phyloP scores from a whole-genome alignment of 2,888 invertebrate species.

The Chloroclystis v-ata region DNA sequence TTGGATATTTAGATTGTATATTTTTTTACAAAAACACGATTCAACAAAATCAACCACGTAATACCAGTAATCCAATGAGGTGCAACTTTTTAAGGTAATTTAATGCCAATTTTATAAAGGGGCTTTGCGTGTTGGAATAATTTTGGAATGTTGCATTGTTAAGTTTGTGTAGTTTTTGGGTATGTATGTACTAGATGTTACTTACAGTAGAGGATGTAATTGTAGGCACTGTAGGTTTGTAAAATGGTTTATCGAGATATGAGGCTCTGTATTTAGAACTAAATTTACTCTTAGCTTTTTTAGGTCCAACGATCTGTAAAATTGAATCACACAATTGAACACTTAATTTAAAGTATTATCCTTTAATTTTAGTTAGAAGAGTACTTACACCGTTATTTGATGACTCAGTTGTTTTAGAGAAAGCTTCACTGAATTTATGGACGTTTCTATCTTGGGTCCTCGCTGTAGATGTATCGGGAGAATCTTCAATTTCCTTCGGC shows the following conservation, averaged over 20 bases:
- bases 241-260: conserved; percentile 75
- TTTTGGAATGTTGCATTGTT: conserved; percentile 32
- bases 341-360: background rate
- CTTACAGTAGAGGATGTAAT: conserved; percentile 76
- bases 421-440: conserved; percentile 59
- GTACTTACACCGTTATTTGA: conserved; percentile 69
- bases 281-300: conserved; percentile 74
- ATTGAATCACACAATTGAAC: conserved; percentile 25
- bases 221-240: conserved; percentile 81
- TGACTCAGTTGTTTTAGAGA: conserved; percentile 62
- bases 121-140: conserved; percentile 52
- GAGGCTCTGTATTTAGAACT: conserved; percentile 79
- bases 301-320: conserved; percentile 67
- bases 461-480: conserved; percentile 36
- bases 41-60: conserved; percentile 16
- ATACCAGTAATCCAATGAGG: conserved; percentile 25
- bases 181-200: conserved; percentile 39
- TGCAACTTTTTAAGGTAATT: conserved; percentile 35
- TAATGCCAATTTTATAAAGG: conserved; percentile 72
- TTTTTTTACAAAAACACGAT: background rate
- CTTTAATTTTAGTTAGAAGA: background rate
- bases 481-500: conserved; percentile 38
- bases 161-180: conserved; percentile 21
- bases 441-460: conserved; percentile 48
- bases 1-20: background rate